Evolutionary conservation across 2,113 vertebrate genomes (phyloP), one percentile per base, ranked within the genome.

Genomic region (Synchiropus splendidus): DNA sequence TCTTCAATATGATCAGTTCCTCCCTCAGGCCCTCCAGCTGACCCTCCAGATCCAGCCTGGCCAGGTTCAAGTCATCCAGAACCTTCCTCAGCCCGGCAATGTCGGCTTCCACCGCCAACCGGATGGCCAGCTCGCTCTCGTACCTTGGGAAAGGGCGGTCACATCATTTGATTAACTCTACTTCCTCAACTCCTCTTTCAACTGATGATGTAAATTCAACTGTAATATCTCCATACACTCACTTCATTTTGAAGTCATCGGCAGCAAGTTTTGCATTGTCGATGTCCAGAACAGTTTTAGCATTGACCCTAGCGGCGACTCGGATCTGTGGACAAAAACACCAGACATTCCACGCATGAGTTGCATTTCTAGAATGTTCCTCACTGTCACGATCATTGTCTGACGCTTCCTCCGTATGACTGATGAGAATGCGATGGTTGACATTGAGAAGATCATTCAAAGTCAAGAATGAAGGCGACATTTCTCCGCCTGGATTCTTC

Each of bases 191-290:
- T n/a, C n/a, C n/a, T n/a, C n/a, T n/a, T n/a, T n/a, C n/a, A n/a
- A n/a, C n/a, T n/a, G n/a, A n/a, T n/a, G n/a, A n/a, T n/a, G n/a
- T n/a, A n/a, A n/a, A n/a, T n/a, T n/a, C n/a, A n/a, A n/a, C n/a
- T n/a, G n/a, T n/a, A n/a, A n/a, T n/a, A 2, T 18, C 21, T 1
- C 10, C 1, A 8, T 6, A 30, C 3, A 77, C 83, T 90, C 78
- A 96, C 92, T 91, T 96, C 53, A 80, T 77, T 74, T 76, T 87
- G 70, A 92, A 94, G 64, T 97, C 92, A 1, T 93, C 89, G 1
- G 85, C 85, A 2, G 89, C 87, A 72, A 95, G 82, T 63, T 79
- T 86, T 12, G 86, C 81, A 0, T 94, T 96, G 56, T 95, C 87
- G 1, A 84, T 85, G 42, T 89, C 81, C 50, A 94, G 53, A 42